These are phyloP conservation scores for Lissocephala sabroskyi DNA, from an alignment of 2,888 invertebrate species.

Conservation along the genomic window DNA sequence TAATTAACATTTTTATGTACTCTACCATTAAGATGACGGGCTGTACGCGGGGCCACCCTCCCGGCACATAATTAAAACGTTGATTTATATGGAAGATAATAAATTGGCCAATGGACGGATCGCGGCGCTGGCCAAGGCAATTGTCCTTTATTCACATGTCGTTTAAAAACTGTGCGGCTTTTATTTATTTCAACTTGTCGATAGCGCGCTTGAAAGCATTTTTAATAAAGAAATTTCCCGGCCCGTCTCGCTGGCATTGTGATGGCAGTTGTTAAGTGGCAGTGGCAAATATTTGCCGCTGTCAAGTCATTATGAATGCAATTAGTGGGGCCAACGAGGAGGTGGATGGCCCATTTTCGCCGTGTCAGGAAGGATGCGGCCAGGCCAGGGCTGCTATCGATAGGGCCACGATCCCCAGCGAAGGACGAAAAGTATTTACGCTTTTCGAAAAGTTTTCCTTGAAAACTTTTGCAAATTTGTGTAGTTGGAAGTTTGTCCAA, in stretches of 20 bases:
- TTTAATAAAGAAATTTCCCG: conserved; percentile 32
- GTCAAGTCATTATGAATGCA: conserved; percentile 20
- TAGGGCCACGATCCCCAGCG: too few species aligned
- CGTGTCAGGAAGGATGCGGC: not conserved
- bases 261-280: too few species aligned
- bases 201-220: conserved; percentile 37
- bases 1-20: conserved; percentile 57
- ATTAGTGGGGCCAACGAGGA: conserved; percentile 16
- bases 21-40: conserved; percentile 24
- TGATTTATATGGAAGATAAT: conserved; percentile 50
- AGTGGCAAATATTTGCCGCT: too few species aligned
- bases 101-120: conserved; percentile 43
- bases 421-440: too few species aligned
- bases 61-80: conserved; percentile 49
- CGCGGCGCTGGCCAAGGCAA: too few species aligned
- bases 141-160: too few species aligned
- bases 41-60: too few species aligned
- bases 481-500: too few species aligned
- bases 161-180: too few species aligned
- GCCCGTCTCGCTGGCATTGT: not conserved
- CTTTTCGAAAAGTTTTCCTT: too few species aligned
- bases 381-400: too few species aligned
- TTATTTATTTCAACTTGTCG: conserved; percentile 30
- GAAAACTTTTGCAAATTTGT: too few species aligned
- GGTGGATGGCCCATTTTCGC: conserved; percentile 4